Percentiles rank a stretch among this genome's conserved stretches.
phyloP scores from a whole-genome alignment of 2,113 vertebrate species.

The Menidia beryllina region DNA sequence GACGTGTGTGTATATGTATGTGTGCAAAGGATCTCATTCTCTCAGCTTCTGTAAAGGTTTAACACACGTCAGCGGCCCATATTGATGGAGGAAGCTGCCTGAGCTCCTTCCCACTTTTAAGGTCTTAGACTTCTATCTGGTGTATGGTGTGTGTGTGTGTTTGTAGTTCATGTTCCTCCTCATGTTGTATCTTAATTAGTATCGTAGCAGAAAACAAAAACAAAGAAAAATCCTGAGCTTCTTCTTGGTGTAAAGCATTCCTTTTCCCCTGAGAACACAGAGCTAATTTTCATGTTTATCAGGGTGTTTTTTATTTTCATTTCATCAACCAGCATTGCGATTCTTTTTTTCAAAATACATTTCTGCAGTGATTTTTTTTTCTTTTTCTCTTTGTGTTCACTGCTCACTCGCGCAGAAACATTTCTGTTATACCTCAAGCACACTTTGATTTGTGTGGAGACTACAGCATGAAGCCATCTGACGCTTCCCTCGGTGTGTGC shows the following conservation, averaged over 20 bases:
- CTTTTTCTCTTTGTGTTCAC: slow-evolving; percentile 37
- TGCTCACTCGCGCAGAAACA: slow-evolving; percentile 31
- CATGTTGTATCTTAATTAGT: slow-evolving; percentile 15
- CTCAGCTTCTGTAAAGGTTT: slow-evolving; percentile 49
- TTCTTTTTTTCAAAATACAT: slow-evolving; percentile 23
- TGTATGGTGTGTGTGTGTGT: slow-evolving; percentile 1
- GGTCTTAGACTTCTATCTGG: slow-evolving; percentile 1
- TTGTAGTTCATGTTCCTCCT: not conserved
- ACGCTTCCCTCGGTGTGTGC: slow-evolving; percentile 11
- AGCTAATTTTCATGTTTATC: slow-evolving; percentile 35
- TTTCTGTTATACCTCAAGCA: slow-evolving; percentile 53
- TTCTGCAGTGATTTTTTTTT: slow-evolving; percentile 17
- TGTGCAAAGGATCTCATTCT: slow-evolving; percentile 42
- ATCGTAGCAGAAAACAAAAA: slow-evolving; percentile 12
- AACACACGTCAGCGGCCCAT: slow-evolving; percentile 53
- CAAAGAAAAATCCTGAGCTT: not conserved
- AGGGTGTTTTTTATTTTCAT: slow-evolving; percentile 5
- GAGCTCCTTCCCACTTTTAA: slow-evolving; percentile 20
- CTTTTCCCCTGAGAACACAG: slow-evolving; percentile 1
- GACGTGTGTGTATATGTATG: slow-evolving; percentile 57
- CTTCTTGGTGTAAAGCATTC: slow-evolving; percentile 29
- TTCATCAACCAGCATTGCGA: not conserved
- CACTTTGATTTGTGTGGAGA: slow-evolving; percentile 49
- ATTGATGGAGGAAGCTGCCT: slow-evolving; percentile 40
- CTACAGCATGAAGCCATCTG: slow-evolving; percentile 8